These are phyloP conservation scores for Corythoichthys intestinalis DNA, from an alignment of 2,113 vertebrate genomes.

Conservation along the genomic window DNA sequence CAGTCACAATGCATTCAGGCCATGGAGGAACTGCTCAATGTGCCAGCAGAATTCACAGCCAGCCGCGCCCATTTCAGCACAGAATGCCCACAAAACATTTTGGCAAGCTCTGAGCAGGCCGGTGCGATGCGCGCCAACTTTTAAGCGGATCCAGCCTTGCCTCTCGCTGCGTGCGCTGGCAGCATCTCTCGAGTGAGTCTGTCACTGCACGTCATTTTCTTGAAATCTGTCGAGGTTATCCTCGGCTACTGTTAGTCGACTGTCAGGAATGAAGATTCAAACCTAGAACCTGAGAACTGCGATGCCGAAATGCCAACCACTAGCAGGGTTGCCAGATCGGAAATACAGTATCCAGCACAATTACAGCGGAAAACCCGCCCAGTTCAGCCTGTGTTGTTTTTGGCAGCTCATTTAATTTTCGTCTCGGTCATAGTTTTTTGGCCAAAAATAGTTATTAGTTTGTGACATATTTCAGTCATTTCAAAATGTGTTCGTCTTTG, in stretches of 20 bases:
- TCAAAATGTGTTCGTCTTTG: too few species aligned
- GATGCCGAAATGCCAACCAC: too few species aligned
- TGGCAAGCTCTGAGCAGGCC: conserved; percentile 24
- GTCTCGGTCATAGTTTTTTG: too few species aligned
- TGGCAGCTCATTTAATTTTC: too few species aligned
- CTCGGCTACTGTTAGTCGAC: not conserved
- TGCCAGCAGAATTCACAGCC: conserved; percentile 31
- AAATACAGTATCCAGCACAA: too few species aligned
- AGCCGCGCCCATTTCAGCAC: conserved; percentile 23
- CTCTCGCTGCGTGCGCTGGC: not conserved
- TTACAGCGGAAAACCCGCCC: too few species aligned
- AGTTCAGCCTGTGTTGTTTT: too few species aligned
- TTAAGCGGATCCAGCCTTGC: not conserved
- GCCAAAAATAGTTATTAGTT: too few species aligned
- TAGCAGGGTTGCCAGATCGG: too few species aligned
- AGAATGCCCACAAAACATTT: conserved; percentile 32
- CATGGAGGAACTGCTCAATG: conserved; percentile 20
- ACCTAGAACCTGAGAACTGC: too few species aligned
- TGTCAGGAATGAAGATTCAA: too few species aligned
- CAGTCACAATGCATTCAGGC: not conserved
- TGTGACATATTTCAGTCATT: too few species aligned
- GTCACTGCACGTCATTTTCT: not conserved
- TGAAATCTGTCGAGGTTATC: conserved; percentile 1
- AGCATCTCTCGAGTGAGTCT: not conserved
- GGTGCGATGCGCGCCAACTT: not conserved